Evolutionary conservation across 92 coral and sea anemone species (phyloP).

Genomic region (Paramuricea clavata): DNA sequence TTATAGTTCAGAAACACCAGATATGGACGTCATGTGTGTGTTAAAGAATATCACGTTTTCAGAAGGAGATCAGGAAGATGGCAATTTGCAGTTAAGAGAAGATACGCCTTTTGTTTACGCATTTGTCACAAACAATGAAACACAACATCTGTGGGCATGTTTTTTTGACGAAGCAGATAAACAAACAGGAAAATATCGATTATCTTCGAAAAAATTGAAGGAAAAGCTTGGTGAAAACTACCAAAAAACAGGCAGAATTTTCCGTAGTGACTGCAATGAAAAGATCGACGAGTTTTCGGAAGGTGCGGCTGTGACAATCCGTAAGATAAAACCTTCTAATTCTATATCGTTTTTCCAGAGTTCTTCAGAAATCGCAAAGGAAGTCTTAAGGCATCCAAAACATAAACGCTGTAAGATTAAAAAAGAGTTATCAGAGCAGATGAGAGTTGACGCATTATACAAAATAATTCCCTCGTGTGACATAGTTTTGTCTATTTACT

Average conservation of each 20-base stretch:
- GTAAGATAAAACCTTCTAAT: background rate
- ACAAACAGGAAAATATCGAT: background rate
- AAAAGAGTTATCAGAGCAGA: too few species aligned
- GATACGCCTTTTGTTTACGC: conserved; percentile 1
- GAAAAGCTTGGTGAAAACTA: background rate
- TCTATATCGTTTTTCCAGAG: background rate
- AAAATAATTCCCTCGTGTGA: background rate
- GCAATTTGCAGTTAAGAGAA: background rate
- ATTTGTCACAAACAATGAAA: background rate
- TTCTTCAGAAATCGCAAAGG: too few species aligned
- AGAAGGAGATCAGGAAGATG: background rate
- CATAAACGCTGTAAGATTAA: background rate
- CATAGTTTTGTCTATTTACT: conserved; percentile 1
- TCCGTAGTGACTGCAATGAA: background rate
- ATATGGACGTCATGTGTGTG: background rate
- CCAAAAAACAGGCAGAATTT: background rate
- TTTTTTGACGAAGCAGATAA: background rate
- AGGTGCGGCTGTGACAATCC: background rate
- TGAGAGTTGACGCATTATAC: background rate
- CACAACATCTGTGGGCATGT: background rate
- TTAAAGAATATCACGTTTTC: conserved; percentile 1
- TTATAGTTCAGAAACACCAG: background rate
- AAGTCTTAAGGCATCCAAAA: background rate
- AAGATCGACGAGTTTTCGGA: background rate
- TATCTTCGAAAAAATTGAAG: background rate